phyloP scores from a whole-genome alignment of 2,888 invertebrate genomes.

The Oligia fasciuncula region DNA sequence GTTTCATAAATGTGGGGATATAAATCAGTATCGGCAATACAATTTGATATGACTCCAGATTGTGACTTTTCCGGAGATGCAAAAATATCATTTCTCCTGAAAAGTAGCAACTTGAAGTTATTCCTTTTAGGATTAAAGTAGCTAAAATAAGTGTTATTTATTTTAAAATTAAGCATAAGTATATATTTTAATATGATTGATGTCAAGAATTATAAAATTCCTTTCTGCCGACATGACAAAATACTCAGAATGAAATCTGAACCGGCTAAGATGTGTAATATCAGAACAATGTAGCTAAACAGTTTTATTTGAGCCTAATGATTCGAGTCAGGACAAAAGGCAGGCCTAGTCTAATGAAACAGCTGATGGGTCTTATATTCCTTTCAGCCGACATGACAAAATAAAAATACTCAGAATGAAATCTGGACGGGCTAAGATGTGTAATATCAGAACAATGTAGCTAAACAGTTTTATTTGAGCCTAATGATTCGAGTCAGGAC shows the following conservation, averaged over 20 bases:
- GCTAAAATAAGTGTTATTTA: neutral
- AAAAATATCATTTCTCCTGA: neutral
- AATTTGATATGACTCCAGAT: neutral
- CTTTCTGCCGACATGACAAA: conserved; percentile 4
- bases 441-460: conserved; percentile 1
- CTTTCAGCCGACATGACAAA: neutral
- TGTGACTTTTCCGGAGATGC: neutral
- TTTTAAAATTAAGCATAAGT: neutral
- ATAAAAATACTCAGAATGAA: conserved; percentile 43
- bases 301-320: conserved; percentile 2
- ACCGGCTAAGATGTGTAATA: conserved; percentile 8
- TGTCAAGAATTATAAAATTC: neutral
- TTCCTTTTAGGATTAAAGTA: no score
- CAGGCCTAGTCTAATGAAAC: conserved; percentile 32
- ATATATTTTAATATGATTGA: neutral
- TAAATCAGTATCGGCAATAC: neutral
- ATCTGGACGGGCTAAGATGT: conserved; percentile 31
- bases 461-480: conserved; percentile 1
- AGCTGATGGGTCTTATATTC: conserved; percentile 46
- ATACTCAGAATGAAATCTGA: conserved; percentile 50
- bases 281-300: neutral
- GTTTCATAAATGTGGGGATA: neutral
- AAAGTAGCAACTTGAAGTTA: neutral
- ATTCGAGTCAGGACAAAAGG: neutral
- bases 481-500: neutral